Base-by-base conservation (phyloP, 2,888 invertebrate species). In the Latheticus oryzae region DNA sequence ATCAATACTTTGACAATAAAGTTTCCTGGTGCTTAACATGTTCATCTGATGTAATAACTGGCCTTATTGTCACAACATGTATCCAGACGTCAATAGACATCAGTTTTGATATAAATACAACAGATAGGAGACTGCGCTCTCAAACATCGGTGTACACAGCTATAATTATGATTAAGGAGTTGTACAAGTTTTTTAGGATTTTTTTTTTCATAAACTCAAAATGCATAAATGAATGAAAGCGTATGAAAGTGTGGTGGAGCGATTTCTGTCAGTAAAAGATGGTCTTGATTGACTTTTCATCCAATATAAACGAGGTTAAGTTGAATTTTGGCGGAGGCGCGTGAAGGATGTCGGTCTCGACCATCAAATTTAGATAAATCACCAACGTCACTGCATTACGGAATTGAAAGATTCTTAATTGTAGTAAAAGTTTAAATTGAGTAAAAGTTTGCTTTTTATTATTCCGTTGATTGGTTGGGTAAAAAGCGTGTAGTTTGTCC, bases 41-140 rank as follows among this genome's bases (percentile, higher is more conserved):
- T 51, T 40, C 40, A 51, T 51, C 51, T 40, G 37, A 51, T 40
- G 51, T 40, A 51, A 51, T 40, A 28, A 28, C 50, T 38, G 19
- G 35, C 40, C 40, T 40, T 32, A 51, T 38, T 40, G 51, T 40
- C 51, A 30, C 9, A 13, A 32, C 32, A 37, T 30, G 21, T 51
- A 37, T 26, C 50, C 35, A 51, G 32, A 51, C 40, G 24, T 51
- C 51, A 51, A 51, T 51, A 51, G 30, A 40, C 40, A 30, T 40
- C 40, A 32, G 28, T 40, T 50, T 51, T 51, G 50, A 50, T 50
- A 37, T 50, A 50, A 50, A 50, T 37, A 50, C 50, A 37, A 50
- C 30, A 13, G 40, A 7, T 19, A n/a, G 8, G 40, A 17, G 51
- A 12, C 30, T 51, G 38, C 51, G 51, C 40, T 19, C 30, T 40